Conservation (phyloP, 2,797 vertebrate species). For the Naso thynnoides region DNA sequence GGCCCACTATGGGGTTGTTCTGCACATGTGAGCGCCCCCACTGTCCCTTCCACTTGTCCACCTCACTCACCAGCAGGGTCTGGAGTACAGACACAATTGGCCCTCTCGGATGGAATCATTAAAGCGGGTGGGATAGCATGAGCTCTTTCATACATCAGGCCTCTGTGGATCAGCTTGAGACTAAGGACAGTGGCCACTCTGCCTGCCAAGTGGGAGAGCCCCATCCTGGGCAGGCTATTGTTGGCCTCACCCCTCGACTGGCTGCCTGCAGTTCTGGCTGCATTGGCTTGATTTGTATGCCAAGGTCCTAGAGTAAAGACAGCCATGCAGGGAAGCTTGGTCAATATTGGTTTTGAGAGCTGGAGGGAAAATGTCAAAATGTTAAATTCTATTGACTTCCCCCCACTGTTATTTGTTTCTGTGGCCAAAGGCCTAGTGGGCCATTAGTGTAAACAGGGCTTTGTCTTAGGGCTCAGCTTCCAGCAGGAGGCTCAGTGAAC, state of each 20-base stretch:
- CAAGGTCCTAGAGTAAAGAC: slow-evolving; percentile 86
- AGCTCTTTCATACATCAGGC: slow-evolving; percentile 78
- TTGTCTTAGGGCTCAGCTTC: slow-evolving; percentile 86
- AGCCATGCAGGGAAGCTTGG: slow-evolving; percentile 83
- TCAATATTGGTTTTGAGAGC: slow-evolving; percentile 90
- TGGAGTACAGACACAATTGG: slow-evolving; percentile 80
- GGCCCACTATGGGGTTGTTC: slow-evolving; percentile 77
- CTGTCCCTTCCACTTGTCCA: slow-evolving; percentile 83
- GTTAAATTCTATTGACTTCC: slow-evolving; percentile 86
- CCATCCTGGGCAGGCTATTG: slow-evolving; percentile 86
- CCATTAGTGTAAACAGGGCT: slow-evolving; percentile 90
- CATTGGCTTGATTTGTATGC: slow-evolving; percentile 87
- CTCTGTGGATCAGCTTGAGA: slow-evolving; percentile 85
- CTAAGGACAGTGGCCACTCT: slow-evolving; percentile 84
- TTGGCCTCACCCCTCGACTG: slow-evolving; percentile 84
- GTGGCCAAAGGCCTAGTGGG: slow-evolving; percentile 83
- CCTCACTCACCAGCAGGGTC: slow-evolving; percentile 82
- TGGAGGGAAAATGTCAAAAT: slow-evolving; percentile 88
- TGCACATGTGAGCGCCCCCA: slow-evolving; percentile 77
- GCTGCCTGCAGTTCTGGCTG: slow-evolving; percentile 84
- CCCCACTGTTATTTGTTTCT: slow-evolving; percentile 86
- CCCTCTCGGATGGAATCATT: slow-evolving; percentile 82
- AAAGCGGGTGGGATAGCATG: slow-evolving; percentile 79
- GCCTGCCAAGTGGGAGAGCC: slow-evolving; percentile 81
- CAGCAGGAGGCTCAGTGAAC: slow-evolving; percentile 82